Conservation (phyloP, 2,797 vertebrate species). For the Enteromius thamalakanensis region DNA sequence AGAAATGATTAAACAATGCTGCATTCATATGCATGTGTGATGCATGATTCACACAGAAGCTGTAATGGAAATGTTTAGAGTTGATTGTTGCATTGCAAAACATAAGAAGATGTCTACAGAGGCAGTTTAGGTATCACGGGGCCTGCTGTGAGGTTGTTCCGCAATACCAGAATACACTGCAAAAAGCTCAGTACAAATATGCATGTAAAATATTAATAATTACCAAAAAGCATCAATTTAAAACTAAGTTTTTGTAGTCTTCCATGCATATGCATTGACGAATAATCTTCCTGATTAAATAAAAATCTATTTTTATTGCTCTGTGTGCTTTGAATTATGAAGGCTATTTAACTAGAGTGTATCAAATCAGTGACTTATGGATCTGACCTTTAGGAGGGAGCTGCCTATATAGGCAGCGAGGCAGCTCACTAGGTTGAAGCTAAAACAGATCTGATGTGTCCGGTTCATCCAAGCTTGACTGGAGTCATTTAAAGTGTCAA, state of each 20-base stretch:
- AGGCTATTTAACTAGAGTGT: neutral
- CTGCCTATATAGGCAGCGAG: neutral
- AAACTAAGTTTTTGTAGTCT: neutral
- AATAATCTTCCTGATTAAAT: neutral
- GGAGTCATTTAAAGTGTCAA: constrained; percentile 16
- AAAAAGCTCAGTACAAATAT: neutral
- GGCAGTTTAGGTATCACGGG: neutral
- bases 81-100: neutral
- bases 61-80: neutral
- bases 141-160: neutral
- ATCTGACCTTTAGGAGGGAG: neutral
- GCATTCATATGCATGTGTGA: constrained; percentile 6
- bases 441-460: neutral
- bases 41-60: constrained; percentile 22
- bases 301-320: neutral
- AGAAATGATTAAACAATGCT: constrained; percentile 13
- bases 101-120: neutral
- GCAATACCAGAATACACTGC: neutral
- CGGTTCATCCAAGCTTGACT: neutral
- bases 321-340: neutral
- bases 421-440: neutral
- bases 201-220: neutral
- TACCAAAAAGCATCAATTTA: neutral
- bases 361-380: neutral
- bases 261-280: neutral